Percentiles rank a stretch among this genome's conserved stretches.
These are phyloP conservation scores for Menidia menidia DNA, from an alignment of 2,797 vertebrate genomes.

Conservation along the genomic window DNA sequence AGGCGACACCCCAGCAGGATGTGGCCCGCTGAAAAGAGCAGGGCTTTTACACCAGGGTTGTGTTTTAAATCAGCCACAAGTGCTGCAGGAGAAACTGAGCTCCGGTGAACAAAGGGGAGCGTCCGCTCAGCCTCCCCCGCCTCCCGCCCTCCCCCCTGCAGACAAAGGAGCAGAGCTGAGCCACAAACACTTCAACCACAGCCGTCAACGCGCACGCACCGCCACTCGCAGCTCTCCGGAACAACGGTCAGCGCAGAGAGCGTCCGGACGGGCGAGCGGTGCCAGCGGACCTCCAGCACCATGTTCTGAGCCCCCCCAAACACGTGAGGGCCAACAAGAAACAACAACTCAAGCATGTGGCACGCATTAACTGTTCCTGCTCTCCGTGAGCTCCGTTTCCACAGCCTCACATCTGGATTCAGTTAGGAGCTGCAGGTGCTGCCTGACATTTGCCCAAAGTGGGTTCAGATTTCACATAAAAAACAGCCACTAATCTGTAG, in stretches of 20 bases:
- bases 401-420: constrained; percentile 18
- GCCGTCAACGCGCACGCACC: constrained; percentile 38
- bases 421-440: constrained; percentile 23
- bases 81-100: constrained; percentile 5
- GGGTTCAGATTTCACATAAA: too few species aligned
- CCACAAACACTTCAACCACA: constrained; percentile 26
- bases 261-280: too few species aligned
- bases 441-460: too few species aligned
- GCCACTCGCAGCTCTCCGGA: constrained; percentile 16
- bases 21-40: too few species aligned
- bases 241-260: not conserved
- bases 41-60: accelerated
- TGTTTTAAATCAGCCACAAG: not conserved
- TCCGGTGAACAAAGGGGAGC: constrained; percentile 69
- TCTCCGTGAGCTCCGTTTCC: too few species aligned
- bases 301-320: too few species aligned
- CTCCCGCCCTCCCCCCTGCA: constrained; percentile 32
- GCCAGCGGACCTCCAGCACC: too few species aligned
- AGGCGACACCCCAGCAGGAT: not conserved
- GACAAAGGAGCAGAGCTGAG: constrained; percentile 70
- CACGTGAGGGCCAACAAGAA: too few species aligned
- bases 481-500: too few species aligned
- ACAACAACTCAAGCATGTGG: too few species aligned
- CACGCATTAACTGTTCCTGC: too few species aligned
- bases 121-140: constrained; percentile 39